Percentiles rank a stretch among this genome's conserved stretches.
Conservation (phyloP, 2,113 vertebrate species). For the Todiramphus chloris region DNA sequence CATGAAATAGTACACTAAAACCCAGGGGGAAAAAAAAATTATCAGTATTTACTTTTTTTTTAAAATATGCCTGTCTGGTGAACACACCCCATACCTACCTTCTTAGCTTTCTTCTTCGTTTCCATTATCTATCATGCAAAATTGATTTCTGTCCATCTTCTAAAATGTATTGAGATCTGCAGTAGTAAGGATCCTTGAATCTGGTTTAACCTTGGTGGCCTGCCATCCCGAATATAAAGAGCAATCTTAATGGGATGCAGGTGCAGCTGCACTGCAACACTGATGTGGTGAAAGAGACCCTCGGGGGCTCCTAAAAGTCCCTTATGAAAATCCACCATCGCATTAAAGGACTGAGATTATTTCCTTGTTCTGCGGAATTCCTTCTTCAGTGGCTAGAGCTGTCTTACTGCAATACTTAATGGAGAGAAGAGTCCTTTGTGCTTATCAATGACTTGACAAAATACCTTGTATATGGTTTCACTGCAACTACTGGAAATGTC, state of each 20-base stretch:
- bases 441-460: background rate
- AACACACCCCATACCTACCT: fast-evolving
- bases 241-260: conserved; percentile 4
- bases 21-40: background rate
- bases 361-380: background rate
- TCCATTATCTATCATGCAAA: background rate
- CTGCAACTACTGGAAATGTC: background rate
- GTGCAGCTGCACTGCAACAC: background rate
- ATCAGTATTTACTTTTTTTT: background rate
- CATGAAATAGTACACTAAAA: background rate
- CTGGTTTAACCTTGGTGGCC: background rate
- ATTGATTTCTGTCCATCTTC: background rate
- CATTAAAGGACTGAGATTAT: background rate
- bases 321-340: background rate
- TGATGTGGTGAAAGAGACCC: background rate
- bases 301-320: background rate
- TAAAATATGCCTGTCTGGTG: background rate
- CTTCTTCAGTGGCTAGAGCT: background rate
- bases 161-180: background rate
- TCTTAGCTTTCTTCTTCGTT: background rate
- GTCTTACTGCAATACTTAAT: background rate
- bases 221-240: background rate
- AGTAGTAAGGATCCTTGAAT: background rate
- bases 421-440: background rate
- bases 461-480: background rate